These are phyloP conservation scores for Cataglyphis rosenhaueri DNA, from an alignment of 2,888 invertebrate species.

Conservation along the genomic window DNA sequence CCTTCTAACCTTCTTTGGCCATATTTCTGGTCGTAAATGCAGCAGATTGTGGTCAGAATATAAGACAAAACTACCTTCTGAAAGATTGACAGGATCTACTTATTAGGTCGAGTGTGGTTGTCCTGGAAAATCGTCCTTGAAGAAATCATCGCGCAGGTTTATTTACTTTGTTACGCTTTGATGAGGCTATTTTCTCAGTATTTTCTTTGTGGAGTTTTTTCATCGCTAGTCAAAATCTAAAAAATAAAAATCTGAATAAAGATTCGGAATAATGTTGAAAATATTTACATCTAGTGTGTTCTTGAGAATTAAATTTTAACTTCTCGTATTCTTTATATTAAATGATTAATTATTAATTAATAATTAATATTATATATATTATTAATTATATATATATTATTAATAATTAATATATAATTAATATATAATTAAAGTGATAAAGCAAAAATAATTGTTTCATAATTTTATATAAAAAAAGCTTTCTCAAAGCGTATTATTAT, in stretches of 20 bases:
- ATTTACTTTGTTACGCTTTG: constrained; percentile 72
- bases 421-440: background rate
- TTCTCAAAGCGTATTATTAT: constrained; percentile 58
- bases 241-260: background rate
- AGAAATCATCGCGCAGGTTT: constrained; percentile 68
- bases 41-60: constrained; percentile 83
- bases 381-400: background rate
- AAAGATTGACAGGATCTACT: constrained; percentile 26
- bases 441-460: constrained; percentile 59
- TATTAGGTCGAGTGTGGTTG: constrained; percentile 58
- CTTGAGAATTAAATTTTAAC: background rate
- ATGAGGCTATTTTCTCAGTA: constrained; percentile 21
- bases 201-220: background rate
- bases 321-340: background rate
- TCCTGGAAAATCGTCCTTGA: constrained; percentile 74
- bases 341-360: background rate
- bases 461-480: constrained; percentile 41
- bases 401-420: background rate
- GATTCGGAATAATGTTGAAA: background rate
- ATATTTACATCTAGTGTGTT: background rate
- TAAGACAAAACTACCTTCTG: constrained; percentile 74
- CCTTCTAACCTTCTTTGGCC: constrained; percentile 83
- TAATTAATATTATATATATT: background rate
- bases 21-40: constrained; percentile 84
- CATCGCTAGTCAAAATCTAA: background rate